phyloP scores from a whole-genome alignment of 1,140 invertebrate genomes.

The Lethrus apterus region DNA sequence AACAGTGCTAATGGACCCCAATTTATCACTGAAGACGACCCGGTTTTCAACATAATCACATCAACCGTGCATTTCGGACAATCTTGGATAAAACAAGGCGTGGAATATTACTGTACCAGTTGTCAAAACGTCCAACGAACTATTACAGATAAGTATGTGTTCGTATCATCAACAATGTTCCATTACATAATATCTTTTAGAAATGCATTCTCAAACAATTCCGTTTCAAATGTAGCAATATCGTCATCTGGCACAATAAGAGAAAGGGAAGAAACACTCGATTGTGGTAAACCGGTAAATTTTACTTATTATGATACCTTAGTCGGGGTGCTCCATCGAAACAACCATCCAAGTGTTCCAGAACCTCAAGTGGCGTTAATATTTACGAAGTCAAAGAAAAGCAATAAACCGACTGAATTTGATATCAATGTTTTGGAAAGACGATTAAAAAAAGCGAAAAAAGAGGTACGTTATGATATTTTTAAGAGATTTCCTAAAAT shows the following conservation, averaged over 20 bases:
- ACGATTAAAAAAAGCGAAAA: constrained; percentile 70
- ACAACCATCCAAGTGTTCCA: constrained; percentile 50
- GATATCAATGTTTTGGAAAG: constrained; percentile 72
- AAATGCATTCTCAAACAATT: no score
- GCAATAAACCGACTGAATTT: constrained; percentile 56
- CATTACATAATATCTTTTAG: no score
- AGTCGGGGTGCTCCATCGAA: constrained; percentile 69
- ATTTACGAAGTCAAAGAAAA: constrained; percentile 63
- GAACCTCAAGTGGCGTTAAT: constrained; percentile 63
- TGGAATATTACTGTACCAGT: constrained; percentile 36
- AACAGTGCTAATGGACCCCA: constrained; percentile 40
- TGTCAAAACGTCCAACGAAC: constrained; percentile 25
- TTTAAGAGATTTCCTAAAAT: neutral
- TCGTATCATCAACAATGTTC: neutral
- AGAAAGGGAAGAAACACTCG: constrained; percentile 62
- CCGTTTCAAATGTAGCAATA: no score
- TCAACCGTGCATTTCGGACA: constrained; percentile 55
- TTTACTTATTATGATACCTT: constrained; percentile 84
- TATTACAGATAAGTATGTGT: constrained; percentile 22
- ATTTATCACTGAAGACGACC: constrained; percentile 47
- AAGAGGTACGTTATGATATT: constrained; percentile 48
- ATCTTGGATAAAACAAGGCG: constrained; percentile 51
- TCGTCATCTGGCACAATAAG: no score
- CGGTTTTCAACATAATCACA: constrained; percentile 57
- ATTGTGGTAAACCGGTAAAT: constrained; percentile 81